phyloP scores from a whole-genome alignment of 1,140 invertebrate genomes.

The Euura saliciscinereae region DNA sequence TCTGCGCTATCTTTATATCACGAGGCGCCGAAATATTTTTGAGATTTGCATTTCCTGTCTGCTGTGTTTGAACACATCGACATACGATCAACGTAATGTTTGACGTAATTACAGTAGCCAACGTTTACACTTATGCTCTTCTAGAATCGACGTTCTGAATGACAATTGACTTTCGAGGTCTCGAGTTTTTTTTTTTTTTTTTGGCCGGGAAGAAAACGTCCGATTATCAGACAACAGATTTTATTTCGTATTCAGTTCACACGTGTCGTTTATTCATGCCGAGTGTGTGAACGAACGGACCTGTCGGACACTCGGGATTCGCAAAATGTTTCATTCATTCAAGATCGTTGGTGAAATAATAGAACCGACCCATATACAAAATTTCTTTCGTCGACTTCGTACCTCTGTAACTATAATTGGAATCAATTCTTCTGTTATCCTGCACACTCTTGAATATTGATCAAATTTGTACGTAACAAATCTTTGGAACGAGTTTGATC shows the following conservation, averaged over 20 bases:
- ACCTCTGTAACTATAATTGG: background rate
- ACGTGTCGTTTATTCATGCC: background rate
- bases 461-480: too few species aligned
- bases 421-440: background rate
- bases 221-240: background rate
- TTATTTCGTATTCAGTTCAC: slow-evolving; percentile 3
- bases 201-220: too few species aligned
- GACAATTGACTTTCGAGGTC: background rate
- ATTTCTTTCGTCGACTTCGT: background rate
- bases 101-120: too few species aligned
- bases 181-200: too few species aligned
- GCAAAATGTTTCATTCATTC: slow-evolving; percentile 1
- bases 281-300: background rate
- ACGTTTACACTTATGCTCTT: too few species aligned
- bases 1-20: too few species aligned
- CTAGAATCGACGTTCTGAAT: background rate
- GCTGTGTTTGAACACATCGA: too few species aligned
- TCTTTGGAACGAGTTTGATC: too few species aligned
- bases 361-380: background rate
- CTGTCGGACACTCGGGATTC: background rate
- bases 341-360: background rate
- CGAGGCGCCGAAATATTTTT: too few species aligned
- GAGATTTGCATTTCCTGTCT: too few species aligned
- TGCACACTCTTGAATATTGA: too few species aligned
- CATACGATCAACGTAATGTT: too few species aligned